phyloP scores from a whole-genome alignment of 1,140 invertebrate species.

The Drosophila simulans region DNA sequence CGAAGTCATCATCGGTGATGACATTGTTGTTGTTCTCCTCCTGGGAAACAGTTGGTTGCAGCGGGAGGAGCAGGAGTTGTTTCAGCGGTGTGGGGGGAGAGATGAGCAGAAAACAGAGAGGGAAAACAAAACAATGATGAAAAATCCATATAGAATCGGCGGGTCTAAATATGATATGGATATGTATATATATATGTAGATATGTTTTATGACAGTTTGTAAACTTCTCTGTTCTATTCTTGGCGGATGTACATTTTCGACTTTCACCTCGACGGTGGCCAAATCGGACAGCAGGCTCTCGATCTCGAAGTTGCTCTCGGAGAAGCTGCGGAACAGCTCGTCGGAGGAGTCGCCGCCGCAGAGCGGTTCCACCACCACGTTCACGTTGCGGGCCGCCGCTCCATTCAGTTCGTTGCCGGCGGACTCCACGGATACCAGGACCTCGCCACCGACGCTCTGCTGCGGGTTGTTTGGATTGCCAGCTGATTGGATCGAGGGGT shows the following conservation, averaged over 20 bases:
- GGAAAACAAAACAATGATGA: slow-evolving; percentile 46
- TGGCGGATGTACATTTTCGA: slow-evolving; percentile 83
- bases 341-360: slow-evolving; percentile 83
- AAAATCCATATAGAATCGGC: slow-evolving; percentile 25
- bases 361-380: slow-evolving; percentile 80
- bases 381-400: slow-evolving; percentile 69
- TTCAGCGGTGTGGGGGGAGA: neutral
- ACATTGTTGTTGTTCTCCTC: slow-evolving; percentile 81
- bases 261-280: slow-evolving; percentile 86
- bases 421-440: slow-evolving; percentile 32
- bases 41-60: slow-evolving; percentile 59
- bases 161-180: slow-evolving; percentile 4
- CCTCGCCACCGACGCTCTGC: slow-evolving; percentile 18
- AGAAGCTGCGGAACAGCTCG: slow-evolving; percentile 82
- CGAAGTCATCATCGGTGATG: slow-evolving; percentile 68
- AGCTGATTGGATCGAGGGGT: slow-evolving; percentile 58
- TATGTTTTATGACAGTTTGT: neutral
- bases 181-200: neutral
- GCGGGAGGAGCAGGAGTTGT: slow-evolving; percentile 14
- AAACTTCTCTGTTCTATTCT: slow-evolving; percentile 64
- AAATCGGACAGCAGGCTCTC: slow-evolving; percentile 86
- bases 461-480: slow-evolving; percentile 79
- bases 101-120: slow-evolving; percentile 6
- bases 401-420: slow-evolving; percentile 52
- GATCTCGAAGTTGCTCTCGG: slow-evolving; percentile 85